Evolutionary conservation across 2,113 vertebrate species (phyloP).

Genomic region (Ictalurus punctatus): DNA sequence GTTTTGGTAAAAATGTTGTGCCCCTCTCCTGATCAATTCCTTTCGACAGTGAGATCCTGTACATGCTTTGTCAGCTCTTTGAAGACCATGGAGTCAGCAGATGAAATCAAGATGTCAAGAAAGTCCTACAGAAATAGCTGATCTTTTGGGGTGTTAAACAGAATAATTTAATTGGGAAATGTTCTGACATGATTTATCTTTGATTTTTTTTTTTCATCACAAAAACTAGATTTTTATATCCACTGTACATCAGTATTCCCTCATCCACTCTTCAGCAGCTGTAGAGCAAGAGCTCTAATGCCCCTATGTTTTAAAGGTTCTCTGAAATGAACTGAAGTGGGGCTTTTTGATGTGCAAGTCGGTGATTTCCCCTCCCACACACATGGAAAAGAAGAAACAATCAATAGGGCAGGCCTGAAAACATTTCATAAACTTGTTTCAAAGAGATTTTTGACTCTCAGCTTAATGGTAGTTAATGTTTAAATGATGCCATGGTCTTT

Average conservation of each 20-base stretch:
- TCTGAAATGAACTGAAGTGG: conserved; percentile 51
- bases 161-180: too few species aligned
- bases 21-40: too few species aligned
- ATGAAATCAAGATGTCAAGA: too few species aligned
- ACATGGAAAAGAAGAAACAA: conserved; percentile 30
- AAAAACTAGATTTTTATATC: too few species aligned
- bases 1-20: too few species aligned
- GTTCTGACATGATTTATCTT: too few species aligned
- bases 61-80: too few species aligned
- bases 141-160: too few species aligned
- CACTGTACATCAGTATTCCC: neutral
- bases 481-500: neutral
- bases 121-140: too few species aligned
- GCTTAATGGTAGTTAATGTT: neutral
- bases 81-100: too few species aligned
- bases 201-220: too few species aligned
- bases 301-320: conserved; percentile 44
- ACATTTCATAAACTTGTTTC: conserved; percentile 52
- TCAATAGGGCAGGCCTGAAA: conserved; percentile 43
- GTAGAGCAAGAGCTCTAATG: conserved; percentile 59
- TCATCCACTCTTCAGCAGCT: conserved; percentile 56
- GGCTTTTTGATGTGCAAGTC: conserved; percentile 66
- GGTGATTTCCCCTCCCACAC: conserved; percentile 33
- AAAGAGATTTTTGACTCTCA: neutral
- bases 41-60: too few species aligned